Base-by-base conservation (phyloP, 2,888 invertebrate species). In the Xestia ashworthii region DNA sequence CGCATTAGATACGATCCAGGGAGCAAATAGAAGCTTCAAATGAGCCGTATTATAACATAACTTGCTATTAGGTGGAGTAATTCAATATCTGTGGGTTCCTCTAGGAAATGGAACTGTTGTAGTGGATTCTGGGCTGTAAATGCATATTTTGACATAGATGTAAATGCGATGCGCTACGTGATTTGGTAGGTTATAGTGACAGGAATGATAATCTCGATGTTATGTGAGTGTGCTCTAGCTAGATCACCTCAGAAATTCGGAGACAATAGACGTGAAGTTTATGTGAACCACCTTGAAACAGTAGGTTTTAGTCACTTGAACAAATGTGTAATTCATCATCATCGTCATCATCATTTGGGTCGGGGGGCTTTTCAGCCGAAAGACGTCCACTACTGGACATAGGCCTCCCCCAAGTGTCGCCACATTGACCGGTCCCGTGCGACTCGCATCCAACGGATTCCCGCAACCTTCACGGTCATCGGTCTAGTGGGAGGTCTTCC, bases 1-100 rank as follows among this genome's bases (percentile, higher is more conserved):
- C 83, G 79, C 86, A 87, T 90, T 89, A 89, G 89, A 88, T 90
- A 84, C 90, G 77, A 80, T 75, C 74, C 83, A 86, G 74, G 74
- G 83, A 87, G 84, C 83, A 87, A 82, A 81, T 80, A 74, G 79
- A 58, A 73, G 71, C 81, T 66, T 67, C 80, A 85, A 88, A 88
- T 88, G 80, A 84, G 79, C 74, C 80, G 83, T 87, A 78, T 48
- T 88, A 78, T 80, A 76, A 55, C 79, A 77, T 82, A 79, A 78
- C 62, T 75, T 38, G 67, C 68, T 75, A 71, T 77, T 74, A 81
- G 22, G 64, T 14, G 55, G 53, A 41, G 75, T 71, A 62, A 81
- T 78, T 85, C 55, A 68, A 87, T 81, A 68, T 81, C 64, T 58
- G 53, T n/a, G 55, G 25, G 0, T 46, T 58, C 68, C 32, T 53